Percentiles rank a stretch among this genome's conserved stretches.
These are phyloP conservation scores for Drosophila paracracens DNA, from an alignment of 2,888 invertebrate genomes.

Conservation along the genomic window DNA sequence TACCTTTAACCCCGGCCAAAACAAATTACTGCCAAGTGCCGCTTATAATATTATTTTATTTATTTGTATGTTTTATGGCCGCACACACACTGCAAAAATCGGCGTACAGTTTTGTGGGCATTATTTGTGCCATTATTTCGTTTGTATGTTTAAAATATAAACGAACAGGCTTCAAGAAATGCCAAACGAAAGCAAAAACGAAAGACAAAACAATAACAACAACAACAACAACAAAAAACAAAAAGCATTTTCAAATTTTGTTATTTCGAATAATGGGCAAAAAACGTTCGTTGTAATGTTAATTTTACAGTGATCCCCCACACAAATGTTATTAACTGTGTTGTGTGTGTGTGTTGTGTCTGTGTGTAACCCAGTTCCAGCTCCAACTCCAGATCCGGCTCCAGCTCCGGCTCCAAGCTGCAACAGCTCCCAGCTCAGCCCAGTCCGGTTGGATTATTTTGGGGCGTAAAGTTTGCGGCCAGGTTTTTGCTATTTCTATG, in stretches of 20 bases:
- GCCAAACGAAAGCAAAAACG: slow-evolving; percentile 1
- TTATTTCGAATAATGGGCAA: slow-evolving; percentile 56
- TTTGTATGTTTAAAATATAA: slow-evolving; percentile 84
- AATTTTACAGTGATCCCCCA: slow-evolving; percentile 65
- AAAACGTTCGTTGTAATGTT: slow-evolving; percentile 64
- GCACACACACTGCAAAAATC: slow-evolving; percentile 4
- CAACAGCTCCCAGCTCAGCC: not conserved
- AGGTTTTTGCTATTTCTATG: slow-evolving; percentile 78
- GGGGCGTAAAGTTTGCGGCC: slow-evolving; percentile 43
- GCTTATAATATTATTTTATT: slow-evolving; percentile 62
- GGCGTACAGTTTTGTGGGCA: not conserved
- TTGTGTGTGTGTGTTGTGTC: not conserved
- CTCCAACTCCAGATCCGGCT: slow-evolving; percentile 10
- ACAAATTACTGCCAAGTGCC: slow-evolving; percentile 30
- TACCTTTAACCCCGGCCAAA: slow-evolving; percentile 1
- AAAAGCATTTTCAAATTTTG: slow-evolving; percentile 43
- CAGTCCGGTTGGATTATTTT: slow-evolving; percentile 13
- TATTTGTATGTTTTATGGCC: slow-evolving; percentile 28
- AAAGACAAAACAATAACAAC: slow-evolving; percentile 9
- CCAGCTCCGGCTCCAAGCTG: slow-evolving; percentile 7
- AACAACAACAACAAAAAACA: slow-evolving; percentile 49
- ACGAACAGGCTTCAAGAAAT: slow-evolving; percentile 80
- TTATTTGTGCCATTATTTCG: slow-evolving; percentile 65
- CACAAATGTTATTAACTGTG: slow-evolving; percentile 49
- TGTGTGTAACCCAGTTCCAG: slow-evolving; percentile 4